phyloP scores from a whole-genome alignment of 1,140 invertebrate species.

The Adelges cooleyi region DNA sequence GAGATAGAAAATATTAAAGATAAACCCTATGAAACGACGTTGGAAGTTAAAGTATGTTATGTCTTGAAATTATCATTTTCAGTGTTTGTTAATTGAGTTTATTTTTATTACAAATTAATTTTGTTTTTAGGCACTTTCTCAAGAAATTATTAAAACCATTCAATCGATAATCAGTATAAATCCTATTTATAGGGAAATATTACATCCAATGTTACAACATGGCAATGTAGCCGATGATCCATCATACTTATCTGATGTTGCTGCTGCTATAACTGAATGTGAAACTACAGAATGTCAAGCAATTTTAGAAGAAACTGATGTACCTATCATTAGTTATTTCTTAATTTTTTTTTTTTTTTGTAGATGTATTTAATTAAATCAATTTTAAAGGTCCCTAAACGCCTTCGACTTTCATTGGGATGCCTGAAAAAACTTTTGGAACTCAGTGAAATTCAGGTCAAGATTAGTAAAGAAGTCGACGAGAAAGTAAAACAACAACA shows the following conservation, averaged over 20 bases:
- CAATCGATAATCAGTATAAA: conserved; percentile 93
- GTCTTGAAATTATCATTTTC: too few relatives aligned
- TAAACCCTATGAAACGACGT: conserved; percentile 78
- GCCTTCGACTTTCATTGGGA: conserved; percentile 76
- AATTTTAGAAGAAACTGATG: too few relatives aligned
- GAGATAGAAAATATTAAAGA: conserved; percentile 90
- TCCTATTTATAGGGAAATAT: conserved; percentile 80
- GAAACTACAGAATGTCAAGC: conserved; percentile 85
- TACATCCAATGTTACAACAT: conserved; percentile 90
- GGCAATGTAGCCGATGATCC: conserved; percentile 97
- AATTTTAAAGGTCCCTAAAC: conserved; percentile 69
- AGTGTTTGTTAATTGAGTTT: too few relatives aligned
- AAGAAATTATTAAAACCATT: conserved; percentile 95
- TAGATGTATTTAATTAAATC: conserved; percentile 23
- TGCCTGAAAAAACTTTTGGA: conserved; percentile 96
- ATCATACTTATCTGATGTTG: conserved; percentile 93
- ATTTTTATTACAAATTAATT: too few relatives aligned
- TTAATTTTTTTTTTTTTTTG: not conserved
- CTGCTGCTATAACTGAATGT: conserved; percentile 86
- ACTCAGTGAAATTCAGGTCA: conserved; percentile 90
- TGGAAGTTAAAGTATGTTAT: conserved; percentile 86
- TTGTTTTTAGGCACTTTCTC: too few relatives aligned
- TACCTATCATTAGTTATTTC: too few relatives aligned
- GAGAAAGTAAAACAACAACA: too few relatives aligned
- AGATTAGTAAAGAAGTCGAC: conserved; percentile 93